Percentiles rank a stretch among this genome's conserved stretches.
Conservation (phyloP, 2,113 vertebrate genomes). For the Carassius auratus region DNA sequence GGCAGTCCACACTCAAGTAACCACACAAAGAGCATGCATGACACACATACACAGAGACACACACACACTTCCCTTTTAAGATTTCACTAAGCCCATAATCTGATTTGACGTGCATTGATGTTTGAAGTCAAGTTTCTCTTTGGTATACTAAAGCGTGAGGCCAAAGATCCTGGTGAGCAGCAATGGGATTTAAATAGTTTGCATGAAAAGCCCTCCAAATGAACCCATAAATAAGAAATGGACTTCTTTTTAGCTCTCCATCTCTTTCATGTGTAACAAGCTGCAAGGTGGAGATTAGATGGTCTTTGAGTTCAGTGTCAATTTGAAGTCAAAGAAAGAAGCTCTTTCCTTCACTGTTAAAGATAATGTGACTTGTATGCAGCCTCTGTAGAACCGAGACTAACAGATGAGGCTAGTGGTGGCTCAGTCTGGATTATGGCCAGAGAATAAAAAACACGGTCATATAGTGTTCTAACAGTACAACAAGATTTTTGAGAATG, state of each 20-base stretch:
- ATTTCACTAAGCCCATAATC: slow-evolving; percentile 45
- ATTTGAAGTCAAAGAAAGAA: slow-evolving; percentile 49
- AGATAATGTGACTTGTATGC: slow-evolving; percentile 24
- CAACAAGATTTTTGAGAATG: not conserved
- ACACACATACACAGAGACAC: too few species aligned
- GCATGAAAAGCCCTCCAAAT: slow-evolving; percentile 53
- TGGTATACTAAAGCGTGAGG: slow-evolving; percentile 42
- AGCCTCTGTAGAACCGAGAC: not conserved
- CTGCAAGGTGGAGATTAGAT: slow-evolving; percentile 58
- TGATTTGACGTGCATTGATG: slow-evolving; percentile 45
- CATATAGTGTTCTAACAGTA: not conserved
- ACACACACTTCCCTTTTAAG: slow-evolving; percentile 47
- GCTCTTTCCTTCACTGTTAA: slow-evolving; percentile 30
- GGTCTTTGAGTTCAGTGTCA: slow-evolving; percentile 51
- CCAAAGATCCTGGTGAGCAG: slow-evolving; percentile 46
- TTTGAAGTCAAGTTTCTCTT: slow-evolving; percentile 49
- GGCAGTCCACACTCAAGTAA: slow-evolving; percentile 6
- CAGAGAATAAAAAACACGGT: not conserved
- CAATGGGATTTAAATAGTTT: slow-evolving; percentile 51
- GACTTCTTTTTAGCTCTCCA: slow-evolving; percentile 40
- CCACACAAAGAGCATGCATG: not conserved
- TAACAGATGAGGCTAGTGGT: not conserved
- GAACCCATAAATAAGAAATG: slow-evolving; percentile 56
- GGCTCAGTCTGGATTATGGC: slow-evolving; percentile 5
- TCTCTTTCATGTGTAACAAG: slow-evolving; percentile 56